These are phyloP conservation scores for Grammomys dolichurus DNA, from an alignment of 2,113 vertebrate species.

Conservation along the genomic window DNA sequence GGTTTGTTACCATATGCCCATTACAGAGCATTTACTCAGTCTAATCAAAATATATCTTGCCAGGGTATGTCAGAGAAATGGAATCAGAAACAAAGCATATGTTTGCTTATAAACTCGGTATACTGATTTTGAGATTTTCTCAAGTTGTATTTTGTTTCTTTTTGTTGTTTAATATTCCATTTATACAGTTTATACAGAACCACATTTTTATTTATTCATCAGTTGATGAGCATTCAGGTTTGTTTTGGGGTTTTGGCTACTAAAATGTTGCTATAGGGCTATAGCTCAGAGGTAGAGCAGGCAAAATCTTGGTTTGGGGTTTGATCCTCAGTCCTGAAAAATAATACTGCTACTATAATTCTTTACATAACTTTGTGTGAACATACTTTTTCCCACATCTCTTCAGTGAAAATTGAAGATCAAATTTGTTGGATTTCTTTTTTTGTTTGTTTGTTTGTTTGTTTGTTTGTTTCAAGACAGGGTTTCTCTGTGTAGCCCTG, in stretches of 20 bases:
- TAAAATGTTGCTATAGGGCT: conserved; percentile 20
- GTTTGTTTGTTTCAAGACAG: too few relatives aligned
- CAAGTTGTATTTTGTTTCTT: conserved; percentile 21
- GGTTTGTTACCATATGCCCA: neutral
- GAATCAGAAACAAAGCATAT: neutral
- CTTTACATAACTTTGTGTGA: neutral
- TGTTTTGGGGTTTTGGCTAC: conserved; percentile 47
- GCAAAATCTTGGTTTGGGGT: neutral
- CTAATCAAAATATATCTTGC: conserved; percentile 35
- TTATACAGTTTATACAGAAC: conserved; percentile 26
- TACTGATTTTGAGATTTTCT: conserved; percentile 37
- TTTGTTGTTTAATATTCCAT: conserved; percentile 19
- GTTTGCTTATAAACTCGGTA: conserved; percentile 31
- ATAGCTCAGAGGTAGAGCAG: neutral
- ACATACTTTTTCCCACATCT: neutral
- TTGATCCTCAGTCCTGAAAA: neutral
- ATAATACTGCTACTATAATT: neutral
- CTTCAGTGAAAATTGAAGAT: neutral
- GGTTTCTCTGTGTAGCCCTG: too few relatives aligned
- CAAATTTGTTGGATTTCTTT: neutral
- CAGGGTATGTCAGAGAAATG: neutral
- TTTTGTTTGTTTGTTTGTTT: too few relatives aligned
- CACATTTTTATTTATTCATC: conserved; percentile 21
- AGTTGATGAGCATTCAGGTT: conserved; percentile 26
- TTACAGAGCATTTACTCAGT: neutral